Evolutionary conservation across 1,140 invertebrate genomes (phyloP).

Genomic region (Wasmannia auropunctata): DNA sequence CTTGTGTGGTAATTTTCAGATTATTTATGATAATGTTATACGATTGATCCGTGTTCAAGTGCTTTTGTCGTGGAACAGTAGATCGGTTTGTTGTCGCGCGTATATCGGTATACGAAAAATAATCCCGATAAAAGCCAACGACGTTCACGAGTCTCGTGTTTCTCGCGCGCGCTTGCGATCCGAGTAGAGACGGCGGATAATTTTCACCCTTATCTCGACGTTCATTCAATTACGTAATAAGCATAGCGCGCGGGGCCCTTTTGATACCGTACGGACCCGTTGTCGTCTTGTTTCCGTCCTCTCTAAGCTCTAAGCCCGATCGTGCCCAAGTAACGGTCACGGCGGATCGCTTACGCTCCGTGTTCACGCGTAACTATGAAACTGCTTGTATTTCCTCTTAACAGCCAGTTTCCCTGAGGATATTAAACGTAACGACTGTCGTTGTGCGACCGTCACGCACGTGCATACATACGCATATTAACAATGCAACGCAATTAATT

Average conservation of each 20-base stretch:
- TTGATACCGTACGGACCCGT: slow-evolving; percentile 1
- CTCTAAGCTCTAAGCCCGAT: background rate
- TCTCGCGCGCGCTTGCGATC: background rate
- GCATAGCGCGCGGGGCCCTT: background rate
- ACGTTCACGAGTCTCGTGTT: slow-evolving; percentile 20
- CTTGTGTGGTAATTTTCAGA: background rate
- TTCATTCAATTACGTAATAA: slow-evolving; percentile 49
- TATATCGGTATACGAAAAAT: background rate
- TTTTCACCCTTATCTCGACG: slow-evolving; percentile 37
- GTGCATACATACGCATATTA: too few relatives aligned
- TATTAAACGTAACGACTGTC: slow-evolving; percentile 30
- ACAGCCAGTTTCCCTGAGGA: background rate
- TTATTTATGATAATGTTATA: background rate
- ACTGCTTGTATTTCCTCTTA: slow-evolving; percentile 14
- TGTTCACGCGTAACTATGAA: slow-evolving; percentile 33
- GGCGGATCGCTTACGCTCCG: slow-evolving; percentile 5
- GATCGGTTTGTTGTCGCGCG: background rate
- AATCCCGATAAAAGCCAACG: slow-evolving; percentile 8
- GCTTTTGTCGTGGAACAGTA: background rate
- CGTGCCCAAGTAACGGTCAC: slow-evolving; percentile 42
- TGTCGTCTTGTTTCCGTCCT: slow-evolving; percentile 12
- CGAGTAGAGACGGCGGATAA: slow-evolving; percentile 25
- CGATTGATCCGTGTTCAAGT: background rate
- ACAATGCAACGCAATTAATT: background rate
- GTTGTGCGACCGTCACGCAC: background rate